Base-by-base conservation (phyloP, 2,113 vertebrate species). In the Cyanocitta stelleri region DNA sequence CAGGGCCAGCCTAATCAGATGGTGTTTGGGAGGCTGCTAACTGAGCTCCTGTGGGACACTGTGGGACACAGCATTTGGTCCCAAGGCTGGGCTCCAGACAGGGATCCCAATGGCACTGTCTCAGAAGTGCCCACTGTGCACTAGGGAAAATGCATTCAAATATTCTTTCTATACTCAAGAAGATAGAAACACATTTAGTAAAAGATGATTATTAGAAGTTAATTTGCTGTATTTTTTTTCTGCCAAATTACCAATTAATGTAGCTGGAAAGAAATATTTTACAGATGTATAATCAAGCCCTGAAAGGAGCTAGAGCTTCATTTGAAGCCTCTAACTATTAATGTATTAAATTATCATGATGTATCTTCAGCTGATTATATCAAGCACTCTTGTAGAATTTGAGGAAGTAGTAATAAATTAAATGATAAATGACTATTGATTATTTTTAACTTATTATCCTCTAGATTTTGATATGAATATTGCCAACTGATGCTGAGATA, bases 221-320 rank as follows among this genome's bases (percentile, higher is more conserved):
- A 95, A 96, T 94, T 94, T 94, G 81, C 77, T 71, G 23, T 61
- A 78, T 55, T 93, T 96, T 96, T 93, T 93, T 97, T 59, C 83
- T 95, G 72, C 80, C 52, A 92, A 95, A 94, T 96, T 95, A 83
- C 56, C 84, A 95, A 94, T 96, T 93, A 96, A 94, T 87, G 48
- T 87, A 94, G 79, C 51, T 88, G 58, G 80, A 96, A 94, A 91
- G 55, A 94, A 91, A 93, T 91, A 96, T 94, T 97, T 94, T 91
- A 94, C 78, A 94, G 78, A 96, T 94, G 74, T 88, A 96, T 95
- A 95, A 96, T 92, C 84, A 95, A 93, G 81, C 43, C 46, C 67
- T 67, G 68, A 94, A 91, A 93, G 76, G 69, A 93, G 89, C 30
- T 75, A 37, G 51, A 94, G 66, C 63, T 76, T 93, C 87, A 91